Conservation (phyloP, 2,113 vertebrate species). For the Heterochromis multidens region DNA sequence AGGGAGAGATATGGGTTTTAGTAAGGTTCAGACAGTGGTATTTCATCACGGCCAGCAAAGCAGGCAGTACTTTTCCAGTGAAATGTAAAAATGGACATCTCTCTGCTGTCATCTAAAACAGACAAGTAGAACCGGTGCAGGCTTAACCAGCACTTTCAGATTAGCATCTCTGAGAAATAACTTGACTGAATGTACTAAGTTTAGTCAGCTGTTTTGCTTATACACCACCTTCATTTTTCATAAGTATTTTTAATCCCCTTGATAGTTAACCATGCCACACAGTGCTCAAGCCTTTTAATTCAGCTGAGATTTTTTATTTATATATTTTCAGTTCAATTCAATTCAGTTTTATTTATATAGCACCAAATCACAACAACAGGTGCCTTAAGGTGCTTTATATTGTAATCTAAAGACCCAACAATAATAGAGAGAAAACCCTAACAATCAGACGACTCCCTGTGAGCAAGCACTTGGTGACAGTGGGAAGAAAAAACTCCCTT, state of each 20-base stretch:
- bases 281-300: not conserved
- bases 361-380: too few relatives aligned
- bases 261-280: too few relatives aligned
- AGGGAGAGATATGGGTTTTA: too few relatives aligned
- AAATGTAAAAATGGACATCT: not conserved
- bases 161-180: too few relatives aligned
- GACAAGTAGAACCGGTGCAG: not conserved
- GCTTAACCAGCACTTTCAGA: not conserved
- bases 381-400: not conserved
- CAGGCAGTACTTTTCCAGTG: not conserved
- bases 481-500: not conserved
- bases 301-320: too few relatives aligned
- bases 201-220: too few relatives aligned
- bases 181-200: not conserved
- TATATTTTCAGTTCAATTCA: too few relatives aligned
- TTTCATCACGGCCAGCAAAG: not conserved
- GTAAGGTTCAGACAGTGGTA: not conserved
- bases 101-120: not conserved
- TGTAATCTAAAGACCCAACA: not conserved
- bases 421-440: not conserved
- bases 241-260: too few relatives aligned
- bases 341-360: too few relatives aligned
- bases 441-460: not conserved
- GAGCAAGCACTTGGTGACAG: not conserved
- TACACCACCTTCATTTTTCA: too few relatives aligned